phyloP scores from a whole-genome alignment of 2,888 invertebrate species.

The Incurvaria masculella region DNA sequence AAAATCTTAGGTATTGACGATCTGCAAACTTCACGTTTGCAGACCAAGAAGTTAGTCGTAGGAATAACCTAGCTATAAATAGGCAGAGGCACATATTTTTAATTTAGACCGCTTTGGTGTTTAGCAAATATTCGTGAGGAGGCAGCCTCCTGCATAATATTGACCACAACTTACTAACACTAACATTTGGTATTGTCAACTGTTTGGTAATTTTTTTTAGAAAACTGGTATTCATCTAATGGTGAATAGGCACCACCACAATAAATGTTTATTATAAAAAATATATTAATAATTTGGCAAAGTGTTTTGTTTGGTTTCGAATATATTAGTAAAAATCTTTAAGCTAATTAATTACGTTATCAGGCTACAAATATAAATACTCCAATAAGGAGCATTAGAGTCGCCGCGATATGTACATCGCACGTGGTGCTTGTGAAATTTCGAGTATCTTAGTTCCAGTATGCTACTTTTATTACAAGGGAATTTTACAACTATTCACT shows the following conservation, averaged over 20 bases:
- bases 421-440: neutral
- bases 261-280: neutral
- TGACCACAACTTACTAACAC: neutral
- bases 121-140: neutral
- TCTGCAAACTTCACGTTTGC: conserved; percentile 17
- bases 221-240: neutral
- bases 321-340: neutral
- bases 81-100: neutral
- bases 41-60: neutral
- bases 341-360: too few species aligned
- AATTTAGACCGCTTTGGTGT: neutral
- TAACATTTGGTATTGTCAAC: neutral
- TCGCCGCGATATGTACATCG: neutral
- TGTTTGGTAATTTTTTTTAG: neutral
- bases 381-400: neutral
- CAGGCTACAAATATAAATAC: too few species aligned
- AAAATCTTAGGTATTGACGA: conserved; percentile 33
- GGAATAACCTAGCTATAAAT: conserved; percentile 1
- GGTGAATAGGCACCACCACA: neutral
- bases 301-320: neutral
- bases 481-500: neutral
- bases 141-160: neutral
- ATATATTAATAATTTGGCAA: neutral
- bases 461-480: too few species aligned
- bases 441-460: too few species aligned